phyloP scores from a whole-genome alignment of 2,113 vertebrate genomes.

The Aspidoscelis tigris region DNA sequence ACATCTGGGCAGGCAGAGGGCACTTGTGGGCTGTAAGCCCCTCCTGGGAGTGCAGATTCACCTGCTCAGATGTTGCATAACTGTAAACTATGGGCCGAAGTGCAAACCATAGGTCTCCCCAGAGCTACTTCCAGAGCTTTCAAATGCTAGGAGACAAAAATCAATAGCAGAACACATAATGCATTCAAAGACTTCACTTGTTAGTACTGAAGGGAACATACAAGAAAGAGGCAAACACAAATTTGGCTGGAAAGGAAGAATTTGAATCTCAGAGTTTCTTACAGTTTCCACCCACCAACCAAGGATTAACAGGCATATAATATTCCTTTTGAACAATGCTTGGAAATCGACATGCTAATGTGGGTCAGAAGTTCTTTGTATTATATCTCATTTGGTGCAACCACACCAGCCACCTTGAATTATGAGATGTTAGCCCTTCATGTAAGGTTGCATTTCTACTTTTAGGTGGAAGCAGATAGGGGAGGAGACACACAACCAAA shows the following conservation, averaged over 20 bases:
- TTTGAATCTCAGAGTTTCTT: neutral
- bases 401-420: conserved; percentile 52
- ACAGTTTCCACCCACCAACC: neutral
- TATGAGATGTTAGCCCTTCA: conserved; percentile 48
- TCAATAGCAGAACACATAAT: neutral
- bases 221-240: neutral
- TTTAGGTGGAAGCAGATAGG: too few species aligned
- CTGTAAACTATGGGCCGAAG: neutral
- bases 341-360: conserved; percentile 61
- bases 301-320: conserved; percentile 45
- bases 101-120: too few species aligned
- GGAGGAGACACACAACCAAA: too few species aligned
- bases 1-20: too few species aligned
- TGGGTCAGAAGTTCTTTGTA: conserved; percentile 54
- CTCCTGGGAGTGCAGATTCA: too few species aligned
- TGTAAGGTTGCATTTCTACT: conserved; percentile 18
- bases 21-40: too few species aligned
- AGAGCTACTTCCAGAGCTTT: neutral
- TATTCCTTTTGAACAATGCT: conserved; percentile 48
- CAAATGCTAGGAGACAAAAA: neutral
- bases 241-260: neutral
- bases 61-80: too few species aligned
- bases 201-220: neutral
- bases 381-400: conserved; percentile 57
- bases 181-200: neutral